These are phyloP conservation scores for Cremastobaeus sp. DNA, from an alignment of 2,888 invertebrate genomes.

Conservation along the genomic window DNA sequence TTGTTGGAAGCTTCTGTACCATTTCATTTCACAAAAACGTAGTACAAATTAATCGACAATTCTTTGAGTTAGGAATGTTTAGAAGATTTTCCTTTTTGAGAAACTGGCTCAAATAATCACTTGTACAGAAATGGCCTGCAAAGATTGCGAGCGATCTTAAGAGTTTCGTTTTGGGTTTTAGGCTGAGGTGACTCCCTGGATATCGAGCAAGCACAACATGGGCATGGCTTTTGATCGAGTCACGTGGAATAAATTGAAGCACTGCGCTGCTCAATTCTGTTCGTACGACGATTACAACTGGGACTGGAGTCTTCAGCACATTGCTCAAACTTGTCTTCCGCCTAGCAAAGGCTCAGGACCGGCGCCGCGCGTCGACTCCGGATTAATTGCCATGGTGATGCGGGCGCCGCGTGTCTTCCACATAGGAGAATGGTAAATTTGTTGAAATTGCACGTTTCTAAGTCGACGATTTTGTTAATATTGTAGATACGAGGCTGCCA, in stretches of 20 bases:
- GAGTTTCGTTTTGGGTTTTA: conserved; percentile 73
- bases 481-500: no score
- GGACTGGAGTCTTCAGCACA: conserved; percentile 97
- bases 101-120: background rate
- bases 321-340: conserved; percentile 90
- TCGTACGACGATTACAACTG: conserved; percentile 99
- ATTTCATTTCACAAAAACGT: no score
- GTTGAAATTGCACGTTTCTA: no score
- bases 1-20: no score
- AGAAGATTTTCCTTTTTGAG: no score
- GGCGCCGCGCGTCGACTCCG: conserved; percentile 73
- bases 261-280: conserved; percentile 92
- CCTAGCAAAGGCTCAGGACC: conserved; percentile 80
- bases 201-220: conserved; percentile 99
- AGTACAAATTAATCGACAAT: no score
- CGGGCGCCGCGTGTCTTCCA: conserved; percentile 97
- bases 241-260: conserved; percentile 91
- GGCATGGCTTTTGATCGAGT: conserved; percentile 96
- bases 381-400: conserved; percentile 91
- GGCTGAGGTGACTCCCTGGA: conserved; percentile 96
- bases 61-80: no score
- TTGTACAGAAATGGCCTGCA: no score
- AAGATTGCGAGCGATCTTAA: no score
- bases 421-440: conserved; percentile 96
- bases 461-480: no score